Conservation (phyloP, 2,113 vertebrate genomes). For the Vireo altiloquus region DNA sequence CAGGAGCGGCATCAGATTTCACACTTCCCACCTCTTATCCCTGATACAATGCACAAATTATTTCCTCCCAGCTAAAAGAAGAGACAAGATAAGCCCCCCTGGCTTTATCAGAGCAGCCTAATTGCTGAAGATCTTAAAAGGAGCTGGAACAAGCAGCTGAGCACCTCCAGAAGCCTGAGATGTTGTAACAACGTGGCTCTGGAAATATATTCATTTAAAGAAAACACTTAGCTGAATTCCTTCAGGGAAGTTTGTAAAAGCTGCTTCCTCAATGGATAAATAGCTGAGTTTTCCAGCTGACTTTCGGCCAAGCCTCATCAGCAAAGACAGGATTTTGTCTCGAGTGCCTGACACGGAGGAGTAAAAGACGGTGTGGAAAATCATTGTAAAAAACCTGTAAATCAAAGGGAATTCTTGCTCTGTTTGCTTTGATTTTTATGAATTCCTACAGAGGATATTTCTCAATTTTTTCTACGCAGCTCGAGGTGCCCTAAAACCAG, state of each 20-base stretch:
- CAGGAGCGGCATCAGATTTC: constrained; percentile 26
- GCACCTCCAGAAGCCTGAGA: background rate
- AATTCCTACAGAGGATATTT: background rate
- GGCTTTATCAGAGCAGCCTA: constrained; percentile 8
- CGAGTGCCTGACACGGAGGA: background rate
- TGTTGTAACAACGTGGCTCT: background rate
- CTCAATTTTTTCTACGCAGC: background rate
- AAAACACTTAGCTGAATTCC: background rate
- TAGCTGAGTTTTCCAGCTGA: background rate
- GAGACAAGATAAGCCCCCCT: background rate
- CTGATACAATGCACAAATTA: constrained; percentile 12
- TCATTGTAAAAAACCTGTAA: background rate
- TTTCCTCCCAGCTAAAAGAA: constrained; percentile 36
- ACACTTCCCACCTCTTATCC: background rate
- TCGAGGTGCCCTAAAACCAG: background rate
- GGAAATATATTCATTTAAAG: background rate
- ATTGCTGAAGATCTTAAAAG: constrained; percentile 14
- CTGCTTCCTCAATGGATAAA: constrained; percentile 7
- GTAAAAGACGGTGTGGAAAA: background rate
- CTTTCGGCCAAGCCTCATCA: background rate
- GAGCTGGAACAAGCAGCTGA: background rate
- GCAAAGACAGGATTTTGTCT: background rate
- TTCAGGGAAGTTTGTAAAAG: background rate
- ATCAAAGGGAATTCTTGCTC: background rate
- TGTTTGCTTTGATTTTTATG: background rate